A percentile compares a stretch with the other conserved stretches of the same genome.
Conservation (phyloP, 2,888 invertebrate species). For the Volucella zonaria region DNA sequence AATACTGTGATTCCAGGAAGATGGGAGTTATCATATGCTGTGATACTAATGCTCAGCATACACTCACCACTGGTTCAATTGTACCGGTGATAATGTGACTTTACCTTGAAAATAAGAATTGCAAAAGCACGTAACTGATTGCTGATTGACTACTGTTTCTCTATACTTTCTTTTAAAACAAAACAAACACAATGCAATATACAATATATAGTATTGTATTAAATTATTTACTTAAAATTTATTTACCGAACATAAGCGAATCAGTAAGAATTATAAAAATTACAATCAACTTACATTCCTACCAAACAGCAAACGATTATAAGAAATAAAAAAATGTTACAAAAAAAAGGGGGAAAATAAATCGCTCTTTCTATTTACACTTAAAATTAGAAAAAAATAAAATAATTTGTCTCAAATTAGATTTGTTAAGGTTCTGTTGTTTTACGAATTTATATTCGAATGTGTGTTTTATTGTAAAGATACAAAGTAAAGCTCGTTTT, state of each 20-base stretch:
- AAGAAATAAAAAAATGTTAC: constrained; percentile 6
- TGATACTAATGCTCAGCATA: too few species aligned
- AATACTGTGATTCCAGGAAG: too few species aligned
- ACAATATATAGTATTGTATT: constrained; percentile 60
- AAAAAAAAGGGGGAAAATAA: constrained; percentile 19
- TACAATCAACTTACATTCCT: constrained; percentile 53
- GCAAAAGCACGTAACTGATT: too few species aligned
- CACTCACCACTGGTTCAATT: too few species aligned
- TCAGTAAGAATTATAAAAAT: constrained; percentile 47
- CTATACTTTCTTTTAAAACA: background rate
- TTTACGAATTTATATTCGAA: constrained; percentile 28
- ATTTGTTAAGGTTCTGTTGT: constrained; percentile 55
- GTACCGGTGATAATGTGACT: too few species aligned
- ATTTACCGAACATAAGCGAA: constrained; percentile 50
- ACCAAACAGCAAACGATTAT: constrained; percentile 6
- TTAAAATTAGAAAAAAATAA: constrained; percentile 6
- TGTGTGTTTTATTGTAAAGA: constrained; percentile 26
- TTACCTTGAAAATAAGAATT: too few species aligned
- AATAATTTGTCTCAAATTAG: constrained; percentile 50
- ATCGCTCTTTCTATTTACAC: constrained; percentile 28
- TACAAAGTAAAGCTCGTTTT: constrained; percentile 54
- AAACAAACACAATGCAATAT: constrained; percentile 16
- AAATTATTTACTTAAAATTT: constrained; percentile 57
- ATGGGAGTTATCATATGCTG: too few species aligned
- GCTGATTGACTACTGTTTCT: too few species aligned